A percentile compares a stretch with the other conserved stretches of the same genome.
phyloP scores from a whole-genome alignment of 2,113 vertebrate genomes.

The Actenoides lindsayi region DNA sequence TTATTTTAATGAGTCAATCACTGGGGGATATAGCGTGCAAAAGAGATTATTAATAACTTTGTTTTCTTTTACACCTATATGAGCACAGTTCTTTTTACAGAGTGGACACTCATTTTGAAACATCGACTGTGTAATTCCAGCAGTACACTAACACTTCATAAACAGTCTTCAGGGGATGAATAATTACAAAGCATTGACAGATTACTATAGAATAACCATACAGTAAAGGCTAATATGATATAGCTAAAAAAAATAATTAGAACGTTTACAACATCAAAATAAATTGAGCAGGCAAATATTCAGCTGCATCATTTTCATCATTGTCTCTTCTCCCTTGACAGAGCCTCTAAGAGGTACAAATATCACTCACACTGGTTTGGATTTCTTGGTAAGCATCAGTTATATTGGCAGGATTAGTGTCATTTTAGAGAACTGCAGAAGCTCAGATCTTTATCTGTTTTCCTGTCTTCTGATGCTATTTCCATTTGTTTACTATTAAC shows the following conservation, averaged over 20 bases:
- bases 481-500: constrained; percentile 23
- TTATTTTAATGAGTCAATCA: not conserved
- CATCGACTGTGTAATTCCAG: not conserved
- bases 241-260: not conserved
- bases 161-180: not conserved
- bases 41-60: not conserved
- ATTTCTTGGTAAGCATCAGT: not conserved
- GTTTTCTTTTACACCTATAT: not conserved
- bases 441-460: not conserved
- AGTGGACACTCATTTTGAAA: not conserved
- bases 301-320: not conserved
- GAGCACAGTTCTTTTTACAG: not conserved
- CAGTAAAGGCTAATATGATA: not conserved
- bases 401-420: not conserved
- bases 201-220: not conserved
- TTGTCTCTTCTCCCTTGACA: not conserved
- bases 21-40: not conserved
- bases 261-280: not conserved
- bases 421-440: not conserved
- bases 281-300: not conserved
- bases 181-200: not conserved
- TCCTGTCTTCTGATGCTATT: not conserved
- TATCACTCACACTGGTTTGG: not conserved
- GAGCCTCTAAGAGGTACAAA: not conserved
- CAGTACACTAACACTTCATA: not conserved